phyloP scores from a whole-genome alignment of 2,888 invertebrate species.

The Callyntrura sp. region DNA sequence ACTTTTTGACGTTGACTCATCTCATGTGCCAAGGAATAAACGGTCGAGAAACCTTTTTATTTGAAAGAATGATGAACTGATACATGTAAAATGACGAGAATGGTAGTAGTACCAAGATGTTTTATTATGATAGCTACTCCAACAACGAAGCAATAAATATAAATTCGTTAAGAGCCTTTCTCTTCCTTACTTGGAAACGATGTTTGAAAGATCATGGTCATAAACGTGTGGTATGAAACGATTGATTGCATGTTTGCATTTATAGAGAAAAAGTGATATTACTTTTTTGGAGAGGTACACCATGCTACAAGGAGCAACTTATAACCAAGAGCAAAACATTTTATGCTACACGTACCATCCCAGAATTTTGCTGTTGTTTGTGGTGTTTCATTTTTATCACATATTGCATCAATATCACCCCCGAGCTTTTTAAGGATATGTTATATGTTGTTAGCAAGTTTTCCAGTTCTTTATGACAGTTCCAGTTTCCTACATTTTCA shows the following conservation, averaged over 20 bases:
- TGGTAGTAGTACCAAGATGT: conserved; percentile 23
- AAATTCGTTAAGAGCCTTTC: conserved; percentile 67
- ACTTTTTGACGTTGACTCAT: not conserved
- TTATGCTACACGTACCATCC: conserved; percentile 38
- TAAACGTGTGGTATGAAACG: conserved; percentile 57
- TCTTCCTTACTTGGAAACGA: conserved; percentile 67
- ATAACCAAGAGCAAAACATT: too few species aligned
- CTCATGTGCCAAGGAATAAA: too few species aligned
- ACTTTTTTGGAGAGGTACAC: not conserved
- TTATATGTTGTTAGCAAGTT: conserved; percentile 56
- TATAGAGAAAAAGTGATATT: conserved; percentile 17
- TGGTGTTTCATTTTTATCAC: conserved; percentile 58
- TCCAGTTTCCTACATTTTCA: conserved; percentile 66
- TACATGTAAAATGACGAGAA: conserved; percentile 17
- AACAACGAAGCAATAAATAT: conserved; percentile 63
- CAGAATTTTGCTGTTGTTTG: conserved; percentile 16
- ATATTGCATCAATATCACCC: conserved; percentile 62
- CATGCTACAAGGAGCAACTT: too few species aligned
- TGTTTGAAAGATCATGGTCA: conserved; percentile 52
- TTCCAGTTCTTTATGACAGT: conserved; percentile 65
- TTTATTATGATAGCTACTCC: conserved; percentile 41
- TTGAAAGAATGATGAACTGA: conserved; percentile 11
- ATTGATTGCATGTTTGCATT: conserved; percentile 61
- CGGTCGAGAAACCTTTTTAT: too few species aligned
- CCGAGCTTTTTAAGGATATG: conserved; percentile 66